phyloP scores from a whole-genome alignment of 1,140 invertebrate genomes.

The Drosophila bifasciata region DNA sequence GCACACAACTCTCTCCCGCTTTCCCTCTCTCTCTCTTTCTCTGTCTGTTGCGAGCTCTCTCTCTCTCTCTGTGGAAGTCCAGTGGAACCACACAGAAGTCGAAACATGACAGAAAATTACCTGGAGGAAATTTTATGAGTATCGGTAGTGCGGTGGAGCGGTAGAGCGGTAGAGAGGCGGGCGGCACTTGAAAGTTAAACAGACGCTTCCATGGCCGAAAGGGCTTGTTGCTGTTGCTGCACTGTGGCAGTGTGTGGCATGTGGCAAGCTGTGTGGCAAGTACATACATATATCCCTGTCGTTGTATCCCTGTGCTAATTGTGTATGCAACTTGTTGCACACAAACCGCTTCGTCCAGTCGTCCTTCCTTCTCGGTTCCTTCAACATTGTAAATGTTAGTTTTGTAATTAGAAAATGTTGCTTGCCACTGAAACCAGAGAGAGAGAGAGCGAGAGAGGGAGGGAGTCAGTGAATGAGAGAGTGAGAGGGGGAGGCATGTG shows the following conservation, averaged over 20 bases:
- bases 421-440: constrained; percentile 50
- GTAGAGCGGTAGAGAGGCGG: too few relatives aligned
- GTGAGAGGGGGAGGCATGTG: neutral
- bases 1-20: constrained; percentile 18
- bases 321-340: constrained; percentile 81
- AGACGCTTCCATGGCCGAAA: constrained; percentile 68
- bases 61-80: constrained; percentile 39
- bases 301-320: constrained; percentile 69
- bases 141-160: constrained; percentile 45
- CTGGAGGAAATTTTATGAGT: constrained; percentile 81
- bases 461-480: neutral
- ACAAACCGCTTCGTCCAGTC: constrained; percentile 43
- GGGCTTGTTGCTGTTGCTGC: constrained; percentile 25
- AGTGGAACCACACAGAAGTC: constrained; percentile 48
- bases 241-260: constrained; percentile 11
- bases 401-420: constrained; percentile 82
- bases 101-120: constrained; percentile 70
- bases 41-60: too few relatives aligned
- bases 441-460: neutral
- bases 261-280: constrained; percentile 16
- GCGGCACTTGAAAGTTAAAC: constrained; percentile 78
- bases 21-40: neutral
- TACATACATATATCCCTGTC: neutral
- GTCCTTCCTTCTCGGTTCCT: constrained; percentile 18
- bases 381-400: constrained; percentile 81